phyloP scores from a whole-genome alignment of 2,888 invertebrate species.

The Oscheius sp. region DNA sequence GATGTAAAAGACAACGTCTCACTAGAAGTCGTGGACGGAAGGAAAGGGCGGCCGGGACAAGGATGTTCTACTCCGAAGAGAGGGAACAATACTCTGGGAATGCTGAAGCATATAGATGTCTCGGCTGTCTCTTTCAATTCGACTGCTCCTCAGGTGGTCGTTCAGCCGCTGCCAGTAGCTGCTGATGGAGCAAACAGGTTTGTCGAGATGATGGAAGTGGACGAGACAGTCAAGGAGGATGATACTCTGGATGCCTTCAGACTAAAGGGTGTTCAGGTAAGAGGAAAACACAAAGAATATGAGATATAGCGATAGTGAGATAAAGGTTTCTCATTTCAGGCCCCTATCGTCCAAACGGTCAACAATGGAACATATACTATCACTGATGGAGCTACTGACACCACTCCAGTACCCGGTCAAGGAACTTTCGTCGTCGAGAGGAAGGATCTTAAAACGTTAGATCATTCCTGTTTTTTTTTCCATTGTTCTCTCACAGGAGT shows the following conservation, averaged over 20 bases:
- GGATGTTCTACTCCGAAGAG: constrained; percentile 34
- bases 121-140: constrained; percentile 32
- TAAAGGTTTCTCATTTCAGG: background rate
- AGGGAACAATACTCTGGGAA: constrained; percentile 26
- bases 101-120: constrained; percentile 24
- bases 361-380: too few species aligned
- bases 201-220: constrained; percentile 12
- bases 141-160: background rate
- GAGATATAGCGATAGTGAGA: background rate
- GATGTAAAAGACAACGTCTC: background rate
- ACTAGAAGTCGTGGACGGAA: background rate
- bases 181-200: background rate
- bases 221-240: background rate
- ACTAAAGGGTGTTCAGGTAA: background rate
- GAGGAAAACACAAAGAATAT: background rate
- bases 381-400: background rate
- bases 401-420: background rate
- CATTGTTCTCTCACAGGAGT: background rate
- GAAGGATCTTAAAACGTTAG: background rate
- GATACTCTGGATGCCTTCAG: background rate
- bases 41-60: constrained; percentile 28
- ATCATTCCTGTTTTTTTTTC: background rate
- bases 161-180: background rate
- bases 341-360: background rate
- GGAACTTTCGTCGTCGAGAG: constrained; percentile 2